Conservation (phyloP, 2,888 invertebrate species). For the Timema cristinae region DNA sequence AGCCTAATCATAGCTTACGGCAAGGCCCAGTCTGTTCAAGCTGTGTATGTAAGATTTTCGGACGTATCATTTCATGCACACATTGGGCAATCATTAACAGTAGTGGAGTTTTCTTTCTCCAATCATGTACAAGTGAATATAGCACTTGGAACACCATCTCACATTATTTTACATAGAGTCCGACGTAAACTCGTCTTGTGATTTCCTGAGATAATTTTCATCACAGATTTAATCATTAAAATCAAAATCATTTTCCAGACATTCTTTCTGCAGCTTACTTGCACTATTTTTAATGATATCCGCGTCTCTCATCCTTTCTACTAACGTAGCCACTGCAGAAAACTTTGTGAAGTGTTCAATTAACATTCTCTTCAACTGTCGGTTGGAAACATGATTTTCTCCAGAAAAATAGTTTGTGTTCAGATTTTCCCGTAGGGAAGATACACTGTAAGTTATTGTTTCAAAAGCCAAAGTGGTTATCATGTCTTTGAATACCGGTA, state of each 20-base stretch:
- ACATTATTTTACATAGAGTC: neutral
- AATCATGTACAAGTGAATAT: neutral
- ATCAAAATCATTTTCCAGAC: neutral
- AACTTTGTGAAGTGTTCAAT: conserved; percentile 1
- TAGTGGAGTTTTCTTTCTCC: neutral
- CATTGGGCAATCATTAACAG: neutral
- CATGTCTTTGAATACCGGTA: conserved; percentile 5
- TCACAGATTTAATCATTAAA: neutral
- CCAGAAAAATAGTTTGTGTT: neutral
- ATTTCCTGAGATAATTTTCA: neutral
- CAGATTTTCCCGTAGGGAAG: neutral
- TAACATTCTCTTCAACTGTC: neutral
- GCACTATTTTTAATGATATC: neutral
- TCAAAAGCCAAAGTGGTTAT: neutral
- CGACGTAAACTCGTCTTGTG: neutral
- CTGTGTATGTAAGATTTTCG: neutral
- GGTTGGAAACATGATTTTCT: neutral
- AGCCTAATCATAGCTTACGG: neutral
- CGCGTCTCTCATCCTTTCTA: neutral
- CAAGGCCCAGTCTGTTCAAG: neutral
- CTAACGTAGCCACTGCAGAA: conserved; percentile 3
- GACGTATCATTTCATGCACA: neutral
- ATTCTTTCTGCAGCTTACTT: neutral
- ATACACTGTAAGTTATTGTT: neutral
- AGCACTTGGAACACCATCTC: neutral